These are phyloP conservation scores for Craniophora ligustri DNA, from an alignment of 2,888 invertebrate species.

Conservation along the genomic window DNA sequence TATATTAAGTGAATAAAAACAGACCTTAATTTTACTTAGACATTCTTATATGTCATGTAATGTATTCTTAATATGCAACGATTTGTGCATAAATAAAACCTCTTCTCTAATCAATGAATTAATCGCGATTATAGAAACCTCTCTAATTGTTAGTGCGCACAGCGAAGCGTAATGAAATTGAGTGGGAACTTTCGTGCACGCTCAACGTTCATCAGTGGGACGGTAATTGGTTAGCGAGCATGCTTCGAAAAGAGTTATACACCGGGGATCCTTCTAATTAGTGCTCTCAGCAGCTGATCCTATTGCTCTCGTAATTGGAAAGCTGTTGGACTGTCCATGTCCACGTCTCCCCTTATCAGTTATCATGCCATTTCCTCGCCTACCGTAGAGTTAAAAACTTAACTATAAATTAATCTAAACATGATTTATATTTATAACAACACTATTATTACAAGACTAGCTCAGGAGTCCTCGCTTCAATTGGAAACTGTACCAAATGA, in stretches of 20 bases:
- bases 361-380: too few relatives aligned
- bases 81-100: slow-evolving; percentile 36
- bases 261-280: slow-evolving; percentile 81
- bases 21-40: background rate
- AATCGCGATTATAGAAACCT: slow-evolving; percentile 70
- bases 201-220: slow-evolving; percentile 76
- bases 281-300: slow-evolving; percentile 65
- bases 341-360: too few relatives aligned
- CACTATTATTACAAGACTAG: slow-evolving; percentile 3
- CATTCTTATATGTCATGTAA: slow-evolving; percentile 10
- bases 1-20: background rate
- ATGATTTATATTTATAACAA: slow-evolving; percentile 3
- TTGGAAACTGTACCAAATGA: too few relatives aligned
- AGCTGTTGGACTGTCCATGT: slow-evolving; percentile 64
- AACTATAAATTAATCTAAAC: slow-evolving; percentile 26
- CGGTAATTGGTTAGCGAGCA: slow-evolving; percentile 83
- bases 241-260: slow-evolving; percentile 66
- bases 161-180: slow-evolving; percentile 77
- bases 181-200: slow-evolving; percentile 79
- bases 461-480: too few relatives aligned
- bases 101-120: slow-evolving; percentile 65
- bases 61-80: slow-evolving; percentile 25
- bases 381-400: too few relatives aligned
- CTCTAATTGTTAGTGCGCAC: slow-evolving; percentile 74
- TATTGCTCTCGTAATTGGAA: slow-evolving; percentile 71